Conservation (phyloP, 2,113 vertebrate genomes). For the Petromus typicus region DNA sequence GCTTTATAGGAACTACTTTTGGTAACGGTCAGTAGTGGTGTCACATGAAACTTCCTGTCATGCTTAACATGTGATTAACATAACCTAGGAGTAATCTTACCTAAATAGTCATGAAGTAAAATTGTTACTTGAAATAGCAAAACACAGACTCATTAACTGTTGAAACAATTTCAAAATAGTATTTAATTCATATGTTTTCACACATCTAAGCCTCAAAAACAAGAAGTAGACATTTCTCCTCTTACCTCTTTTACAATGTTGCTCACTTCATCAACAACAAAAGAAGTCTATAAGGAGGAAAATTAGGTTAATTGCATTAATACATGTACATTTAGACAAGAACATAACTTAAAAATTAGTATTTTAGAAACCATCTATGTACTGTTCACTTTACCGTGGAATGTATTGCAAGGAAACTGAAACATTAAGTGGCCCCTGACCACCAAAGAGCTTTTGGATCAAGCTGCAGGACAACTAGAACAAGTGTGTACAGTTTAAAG, state of each 20-base stretch:
- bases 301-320: rapidly evolving
- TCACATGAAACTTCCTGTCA: neutral
- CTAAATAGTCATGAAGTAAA: conserved; percentile 47
- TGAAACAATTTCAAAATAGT: conserved; percentile 8
- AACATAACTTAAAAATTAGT: neutral
- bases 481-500: neutral
- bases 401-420: neutral
- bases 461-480: neutral
- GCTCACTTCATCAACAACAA: conserved; percentile 95
- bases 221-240: neutral
- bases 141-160: neutral
- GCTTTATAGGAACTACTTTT: neutral
- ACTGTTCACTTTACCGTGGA: neutral
- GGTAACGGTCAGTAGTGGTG: neutral
- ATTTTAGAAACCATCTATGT: neutral
- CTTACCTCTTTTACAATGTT: conserved; percentile 96
- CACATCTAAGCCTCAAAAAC: neutral
- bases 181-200: conserved; percentile 38
- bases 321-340: neutral
- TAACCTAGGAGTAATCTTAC: conserved; percentile 34
- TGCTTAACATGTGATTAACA: neutral
- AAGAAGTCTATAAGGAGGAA: conserved; percentile 87
- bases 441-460: neutral
- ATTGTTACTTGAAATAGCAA: conserved; percentile 54
- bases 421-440: neutral